phyloP scores from a whole-genome alignment of 2,888 invertebrate species.

The Cinara cedri region DNA sequence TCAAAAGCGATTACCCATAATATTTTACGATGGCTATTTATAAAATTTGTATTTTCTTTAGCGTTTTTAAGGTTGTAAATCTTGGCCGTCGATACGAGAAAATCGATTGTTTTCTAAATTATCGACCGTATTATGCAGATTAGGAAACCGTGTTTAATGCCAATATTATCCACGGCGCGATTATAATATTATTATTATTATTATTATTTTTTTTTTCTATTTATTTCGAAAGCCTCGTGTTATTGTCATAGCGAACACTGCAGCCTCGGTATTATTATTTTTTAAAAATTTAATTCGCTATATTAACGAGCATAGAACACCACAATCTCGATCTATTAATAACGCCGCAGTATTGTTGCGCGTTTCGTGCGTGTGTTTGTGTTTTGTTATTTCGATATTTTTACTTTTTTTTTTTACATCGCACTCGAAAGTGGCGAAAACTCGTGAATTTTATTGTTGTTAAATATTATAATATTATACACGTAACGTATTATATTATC shows the following conservation, averaged over 20 bases:
- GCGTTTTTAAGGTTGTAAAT: background rate
- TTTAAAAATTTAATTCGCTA: slow-evolving; percentile 10
- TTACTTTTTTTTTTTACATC: background rate
- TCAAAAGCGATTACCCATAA: too few species aligned
- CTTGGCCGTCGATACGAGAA: background rate
- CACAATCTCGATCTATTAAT: slow-evolving; percentile 16
- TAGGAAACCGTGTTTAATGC: slow-evolving; percentile 30
- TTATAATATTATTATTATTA: background rate
- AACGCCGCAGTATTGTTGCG: slow-evolving; percentile 19
- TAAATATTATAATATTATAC: background rate
- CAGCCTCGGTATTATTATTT: background rate
- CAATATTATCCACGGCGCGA: slow-evolving; percentile 8
- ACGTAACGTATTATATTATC: slow-evolving; percentile 17
- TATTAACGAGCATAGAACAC: slow-evolving; percentile 23
- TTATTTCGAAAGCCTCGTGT: slow-evolving; percentile 31
- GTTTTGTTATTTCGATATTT: background rate
- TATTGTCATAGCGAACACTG: background rate
- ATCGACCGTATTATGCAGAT: background rate
- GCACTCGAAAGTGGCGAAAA: slow-evolving; percentile 31
- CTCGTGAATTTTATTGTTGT: slow-evolving; percentile 17
- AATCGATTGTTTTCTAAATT: slow-evolving; percentile 17
- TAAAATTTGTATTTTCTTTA: too few species aligned
- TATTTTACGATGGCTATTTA: too few species aligned
- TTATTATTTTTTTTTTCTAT: too few species aligned
- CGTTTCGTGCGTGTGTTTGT: too few species aligned